Base-by-base conservation (phyloP, 2,888 invertebrate species). In the Arctia plantaginis region DNA sequence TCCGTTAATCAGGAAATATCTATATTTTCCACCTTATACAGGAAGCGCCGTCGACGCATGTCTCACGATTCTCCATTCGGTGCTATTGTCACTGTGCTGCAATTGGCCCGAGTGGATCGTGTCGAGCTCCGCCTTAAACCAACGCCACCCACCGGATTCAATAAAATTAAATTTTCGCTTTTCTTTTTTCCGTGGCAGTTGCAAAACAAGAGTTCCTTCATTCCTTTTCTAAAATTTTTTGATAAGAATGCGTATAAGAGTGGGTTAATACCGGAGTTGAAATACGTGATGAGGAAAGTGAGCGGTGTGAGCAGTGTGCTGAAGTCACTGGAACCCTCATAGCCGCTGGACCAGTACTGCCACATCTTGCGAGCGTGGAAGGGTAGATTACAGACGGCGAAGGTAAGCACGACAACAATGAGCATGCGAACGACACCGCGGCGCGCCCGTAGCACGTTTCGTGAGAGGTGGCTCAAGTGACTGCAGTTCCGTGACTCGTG, bases 191-290 rank as follows among this genome's bases (percentile, higher is more conserved):
- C 91, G 39, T 91, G 90, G 74, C 90, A 93, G 74, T 91, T 94
- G 88, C 98, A 98, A 77, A 97, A 96, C 55, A 98, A 91, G 39
- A 98, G 96, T 91, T 99, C 98, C 78, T 97, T 96, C 97, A 99
- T 98, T 33, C 98, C 98, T 88, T 97, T 97, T 73, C 98, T 96
- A 91, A 98, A 98, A 88, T 98, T 98, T 78, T 97, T 97, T 8
- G 97, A 97, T 72, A 99, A 95, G 90, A 99, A 98, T 7, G 99
- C 99, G 93, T 99, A 99, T 15, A 99, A 96, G 71, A 99, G 95
- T 0, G 99, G 99, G 93, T 99, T 99, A 80, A 99, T 97, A 69
- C 98, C 99, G 30, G 98, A 98, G 95, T 99, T 99, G 92, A 98
- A 97, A 91, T 98, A 99, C 66, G 98, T 97, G 83, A 98, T 96